phyloP scores from a whole-genome alignment of 2,888 invertebrate genomes.

The Perdita meconis region DNA sequence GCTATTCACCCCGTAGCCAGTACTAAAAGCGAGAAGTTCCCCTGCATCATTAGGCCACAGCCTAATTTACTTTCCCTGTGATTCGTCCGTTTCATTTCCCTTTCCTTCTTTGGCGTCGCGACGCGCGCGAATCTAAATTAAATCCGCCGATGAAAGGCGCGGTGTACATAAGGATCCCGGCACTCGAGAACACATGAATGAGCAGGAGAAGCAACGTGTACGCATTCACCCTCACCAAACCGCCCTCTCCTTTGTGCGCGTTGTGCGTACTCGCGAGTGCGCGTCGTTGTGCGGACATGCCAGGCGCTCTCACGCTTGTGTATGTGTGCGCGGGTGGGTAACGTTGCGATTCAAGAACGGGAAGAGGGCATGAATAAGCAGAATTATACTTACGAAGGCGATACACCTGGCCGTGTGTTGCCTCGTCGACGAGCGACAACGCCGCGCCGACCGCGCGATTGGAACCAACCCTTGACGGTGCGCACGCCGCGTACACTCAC shows the following conservation, averaged over 20 bases:
- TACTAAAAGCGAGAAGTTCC: slow-evolving; percentile 41
- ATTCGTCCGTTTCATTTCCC: slow-evolving; percentile 43
- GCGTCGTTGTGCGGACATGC: neutral
- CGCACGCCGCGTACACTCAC: neutral
- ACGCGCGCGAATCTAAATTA: slow-evolving; percentile 53
- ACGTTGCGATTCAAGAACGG: slow-evolving; percentile 43
- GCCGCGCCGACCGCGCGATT: slow-evolving; percentile 29
- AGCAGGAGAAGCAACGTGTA: slow-evolving; percentile 35
- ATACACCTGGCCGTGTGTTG: slow-evolving; percentile 52
- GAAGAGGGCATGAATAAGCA: slow-evolving; percentile 65
- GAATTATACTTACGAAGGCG: slow-evolving; percentile 62
- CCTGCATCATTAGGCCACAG: slow-evolving; percentile 44
- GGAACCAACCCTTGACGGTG: neutral
- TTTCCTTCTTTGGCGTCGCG: slow-evolving; percentile 15
- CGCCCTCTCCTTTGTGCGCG: neutral
- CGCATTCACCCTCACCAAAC: slow-evolving; percentile 19
- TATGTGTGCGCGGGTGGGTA: neutral
- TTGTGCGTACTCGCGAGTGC: slow-evolving; percentile 1
- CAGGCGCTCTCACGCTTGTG: neutral
- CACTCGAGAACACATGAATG: slow-evolving; percentile 58
- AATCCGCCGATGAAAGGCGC: slow-evolving; percentile 58
- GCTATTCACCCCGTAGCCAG: neutral
- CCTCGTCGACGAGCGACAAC: slow-evolving; percentile 35
- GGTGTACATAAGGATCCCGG: slow-evolving; percentile 48
- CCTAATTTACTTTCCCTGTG: slow-evolving; percentile 47